These are phyloP conservation scores for Xenotilapia caudafasciata DNA, from an alignment of 2,113 vertebrate species.

Conservation along the genomic window DNA sequence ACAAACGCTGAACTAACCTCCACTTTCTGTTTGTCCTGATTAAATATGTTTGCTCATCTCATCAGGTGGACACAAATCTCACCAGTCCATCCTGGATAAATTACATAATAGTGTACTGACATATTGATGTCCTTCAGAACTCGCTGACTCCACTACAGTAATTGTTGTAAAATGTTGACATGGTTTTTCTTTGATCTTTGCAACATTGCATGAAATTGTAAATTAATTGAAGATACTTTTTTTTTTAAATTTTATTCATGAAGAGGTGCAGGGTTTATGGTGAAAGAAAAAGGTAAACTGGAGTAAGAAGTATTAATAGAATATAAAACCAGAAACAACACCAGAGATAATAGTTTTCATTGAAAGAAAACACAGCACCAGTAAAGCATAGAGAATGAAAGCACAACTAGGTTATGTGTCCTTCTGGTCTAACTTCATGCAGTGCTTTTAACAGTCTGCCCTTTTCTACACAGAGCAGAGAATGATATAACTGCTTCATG, in stretches of 20 bases:
- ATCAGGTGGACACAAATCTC: slow-evolving; percentile 17
- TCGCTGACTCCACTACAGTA: not conserved
- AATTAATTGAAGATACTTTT: not conserved
- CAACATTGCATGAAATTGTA: not conserved
- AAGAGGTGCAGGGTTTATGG: not conserved
- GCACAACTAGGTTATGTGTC: not conserved
- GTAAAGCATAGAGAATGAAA: not conserved
- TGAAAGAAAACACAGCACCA: not conserved
- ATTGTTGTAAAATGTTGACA: not conserved
- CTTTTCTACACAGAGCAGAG: not conserved
- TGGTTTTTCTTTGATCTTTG: not conserved
- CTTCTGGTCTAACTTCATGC: not conserved
- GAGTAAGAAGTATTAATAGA: not conserved
- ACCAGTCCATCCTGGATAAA: not conserved
- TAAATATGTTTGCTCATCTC: slow-evolving; percentile 48
- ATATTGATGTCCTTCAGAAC: slow-evolving; percentile 4
- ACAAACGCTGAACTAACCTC: not conserved
- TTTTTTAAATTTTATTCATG: not conserved
- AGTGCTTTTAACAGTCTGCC: not conserved
- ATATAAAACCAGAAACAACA: not conserved
- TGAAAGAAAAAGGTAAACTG: not conserved
- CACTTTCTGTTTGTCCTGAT: slow-evolving; percentile 18
- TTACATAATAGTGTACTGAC: not conserved
- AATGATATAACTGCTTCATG: slow-evolving; percentile 21
- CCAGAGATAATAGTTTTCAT: not conserved